Evolutionary conservation across 1,140 invertebrate species (phyloP), one percentile per base, ranked within the genome.

Genomic region (Lucilia cuprina): DNA sequence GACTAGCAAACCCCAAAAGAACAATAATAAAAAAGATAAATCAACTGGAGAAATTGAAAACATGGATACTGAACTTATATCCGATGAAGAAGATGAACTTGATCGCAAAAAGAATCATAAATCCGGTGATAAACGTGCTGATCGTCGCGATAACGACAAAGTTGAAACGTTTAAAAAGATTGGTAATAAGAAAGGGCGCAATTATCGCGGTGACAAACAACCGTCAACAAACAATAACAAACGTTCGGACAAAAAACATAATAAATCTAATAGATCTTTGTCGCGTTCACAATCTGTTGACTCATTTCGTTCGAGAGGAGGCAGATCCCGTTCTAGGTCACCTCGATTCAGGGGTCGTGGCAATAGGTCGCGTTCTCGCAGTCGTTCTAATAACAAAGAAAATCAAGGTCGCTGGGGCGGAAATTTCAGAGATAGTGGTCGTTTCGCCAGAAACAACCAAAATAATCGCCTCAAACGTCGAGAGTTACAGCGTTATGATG

Each of bases 401-500:
- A 91, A 91, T 83, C 86, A 87, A 47, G 85, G 86, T 65, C 86
- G 90, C 8, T 88, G 89, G 83, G 86, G 89, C 75, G 89, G 86
- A 17, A 85, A 86, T 82, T 85, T 88, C 41, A 88, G 87, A 21
- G 88, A 88, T 60, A 90, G 89, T 14, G 70, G 70, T 75, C 70
- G 55, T 30, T 74, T 82, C 2, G 30, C 41, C 12, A 47, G 84
- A 55, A 78, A 84, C 21, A 82, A 84, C n/a, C 60, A 74, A 30
- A 93, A 93, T 80, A 94, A 94, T 84, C 94, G 94, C 84, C 94
- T 95, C 84, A 96, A 95, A 86, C 91, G 96, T 8, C 95, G 96
- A 87, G 96, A 97, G 86, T 91, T 97, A 30, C 95, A 96, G 85
- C 92, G 96, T 14, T 97, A 97, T 87, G 95, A 97, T 92, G 96